Evolutionary conservation across 2,113 vertebrate genomes (phyloP).

Genomic region (Cebidichthys violaceus): DNA sequence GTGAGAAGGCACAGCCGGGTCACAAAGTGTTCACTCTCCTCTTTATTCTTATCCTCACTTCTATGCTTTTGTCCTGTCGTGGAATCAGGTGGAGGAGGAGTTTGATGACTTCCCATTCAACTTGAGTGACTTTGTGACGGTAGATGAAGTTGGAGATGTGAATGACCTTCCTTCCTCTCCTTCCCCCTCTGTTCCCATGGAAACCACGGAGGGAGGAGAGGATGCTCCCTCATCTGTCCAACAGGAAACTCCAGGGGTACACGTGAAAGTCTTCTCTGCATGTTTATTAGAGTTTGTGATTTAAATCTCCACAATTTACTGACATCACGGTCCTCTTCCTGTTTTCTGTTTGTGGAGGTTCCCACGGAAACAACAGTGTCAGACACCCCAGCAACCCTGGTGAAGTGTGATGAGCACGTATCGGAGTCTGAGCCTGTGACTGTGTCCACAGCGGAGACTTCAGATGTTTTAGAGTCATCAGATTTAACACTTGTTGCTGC

Average conservation of each 20-base stretch:
- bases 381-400: neutral
- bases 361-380: neutral
- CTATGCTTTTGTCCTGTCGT: neutral
- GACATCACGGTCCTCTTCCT: neutral
- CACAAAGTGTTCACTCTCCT: too few relatives aligned
- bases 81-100: conserved; percentile 42
- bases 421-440: neutral
- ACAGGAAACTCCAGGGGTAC: conserved; percentile 30
- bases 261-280: neutral
- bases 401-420: neutral
- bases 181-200: conserved; percentile 11
- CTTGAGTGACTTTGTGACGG: conserved; percentile 77
- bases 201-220: conserved; percentile 11
- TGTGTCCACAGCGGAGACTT: neutral
- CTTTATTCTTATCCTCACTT: neutral
- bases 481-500: neutral
- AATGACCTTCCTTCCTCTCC: conserved; percentile 44
- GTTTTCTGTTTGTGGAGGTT: neutral
- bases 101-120: conserved; percentile 66
- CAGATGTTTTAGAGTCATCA: neutral
- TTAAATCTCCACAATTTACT: too few relatives aligned
- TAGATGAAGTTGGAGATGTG: conserved; percentile 80
- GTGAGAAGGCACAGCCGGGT: conserved; percentile 25
- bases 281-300: neutral
- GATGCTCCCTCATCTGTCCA: neutral